Evolutionary conservation across 2,888 invertebrate genomes (phyloP), one percentile per base, ranked within the genome.

Genomic region (Malthinus flaveolus): DNA sequence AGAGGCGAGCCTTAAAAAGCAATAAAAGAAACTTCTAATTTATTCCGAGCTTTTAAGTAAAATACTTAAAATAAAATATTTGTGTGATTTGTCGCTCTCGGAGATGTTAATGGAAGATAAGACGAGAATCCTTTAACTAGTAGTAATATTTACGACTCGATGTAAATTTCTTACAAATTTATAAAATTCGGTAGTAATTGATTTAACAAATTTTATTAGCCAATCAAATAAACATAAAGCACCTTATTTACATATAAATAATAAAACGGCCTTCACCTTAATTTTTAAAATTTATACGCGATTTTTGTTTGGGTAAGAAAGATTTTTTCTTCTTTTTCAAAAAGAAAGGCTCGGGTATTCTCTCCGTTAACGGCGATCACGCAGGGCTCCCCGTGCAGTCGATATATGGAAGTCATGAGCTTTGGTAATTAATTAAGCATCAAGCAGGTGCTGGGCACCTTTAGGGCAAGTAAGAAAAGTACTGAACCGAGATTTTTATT

Each of bases 361-460:
- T 64, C 52, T 62, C 66, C 64, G 68, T 69, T 69, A 69, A 69
- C 67, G 67, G 66, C 56, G 65, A 64, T 67, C 69, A 69, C 69
- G 69, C 65, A 67, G 66, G 66, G 63, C 64, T 64, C 68, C 68
- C 65, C 66, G 65, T 64, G 66, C 63, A 65, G 64, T 56, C 65
- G 65, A 66, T 64, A 66, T 64, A 65, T 69, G 66, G 68, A 67
- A 71, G 68, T 68, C 70, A 71, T 70, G 71, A 70, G 65, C 67
- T 59, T 56, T 62, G 57, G 63, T 71, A 71, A 71, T 71, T 71
- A 71, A 71, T 71, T 71, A 71, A 65, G 55, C 66, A 65, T 66
- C 66, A 66, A 66, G 69, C 71, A 71, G 71, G 70, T 71, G 70
- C 70, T 66, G 69, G 60, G 63, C 67, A 65, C 69, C 67, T 68